Evolutionary conservation across 2,797 vertebrate genomes (phyloP).

Genomic region (Allobates femoralis): DNA sequence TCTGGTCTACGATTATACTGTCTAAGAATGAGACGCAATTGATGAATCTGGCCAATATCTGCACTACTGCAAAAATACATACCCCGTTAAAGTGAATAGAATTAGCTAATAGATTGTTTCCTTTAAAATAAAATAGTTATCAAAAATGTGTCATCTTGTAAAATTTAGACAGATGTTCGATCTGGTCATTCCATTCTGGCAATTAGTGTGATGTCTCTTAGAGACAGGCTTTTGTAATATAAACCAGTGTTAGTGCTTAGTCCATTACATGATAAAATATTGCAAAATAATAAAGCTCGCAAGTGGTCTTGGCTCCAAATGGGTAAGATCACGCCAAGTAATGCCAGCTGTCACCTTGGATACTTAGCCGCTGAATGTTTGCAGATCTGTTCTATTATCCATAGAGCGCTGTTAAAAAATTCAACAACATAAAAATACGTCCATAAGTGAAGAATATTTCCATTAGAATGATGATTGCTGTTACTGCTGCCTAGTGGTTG

Average conservation of each 20-base stretch:
- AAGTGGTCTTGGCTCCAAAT: conserved; percentile 8
- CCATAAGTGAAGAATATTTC: background rate
- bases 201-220: background rate
- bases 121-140: too few relatives aligned
- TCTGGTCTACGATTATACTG: too few relatives aligned
- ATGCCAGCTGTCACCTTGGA: conserved; percentile 45
- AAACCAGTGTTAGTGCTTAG: background rate
- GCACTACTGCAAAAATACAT: too few relatives aligned
- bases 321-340: conserved; percentile 20
- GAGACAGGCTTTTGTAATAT: background rate
- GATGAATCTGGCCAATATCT: too few relatives aligned
- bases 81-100: too few relatives aligned
- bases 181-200: background rate
- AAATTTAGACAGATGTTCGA: background rate
- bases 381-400: conserved; percentile 2
- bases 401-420: background rate
- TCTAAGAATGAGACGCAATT: too few relatives aligned
- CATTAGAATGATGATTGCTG: background rate
- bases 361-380: background rate
- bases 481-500: background rate
- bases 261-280: conserved; percentile 27
- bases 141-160: background rate
- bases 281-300: conserved; percentile 6
- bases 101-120: too few relatives aligned
- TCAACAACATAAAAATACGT: background rate